Evolutionary conservation across 2,888 invertebrate species (phyloP).

Genomic region (Chrysotoxum bicinctum): DNA sequence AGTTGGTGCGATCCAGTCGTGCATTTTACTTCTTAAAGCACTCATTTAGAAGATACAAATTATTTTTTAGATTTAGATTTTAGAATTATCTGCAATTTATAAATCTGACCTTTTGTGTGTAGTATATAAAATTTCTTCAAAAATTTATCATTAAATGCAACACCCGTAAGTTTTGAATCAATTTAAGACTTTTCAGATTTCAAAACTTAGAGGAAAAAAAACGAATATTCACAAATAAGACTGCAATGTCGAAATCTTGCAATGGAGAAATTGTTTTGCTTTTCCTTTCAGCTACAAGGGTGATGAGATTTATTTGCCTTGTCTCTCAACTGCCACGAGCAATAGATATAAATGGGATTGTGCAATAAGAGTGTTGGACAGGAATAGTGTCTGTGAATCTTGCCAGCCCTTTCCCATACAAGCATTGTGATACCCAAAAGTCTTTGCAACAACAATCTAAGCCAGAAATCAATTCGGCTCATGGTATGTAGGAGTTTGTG

Average conservation of each 20-base stretch:
- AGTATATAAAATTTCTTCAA: not conserved
- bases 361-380: slow-evolving; percentile 3
- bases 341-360: not conserved
- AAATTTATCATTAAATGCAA: not conserved
- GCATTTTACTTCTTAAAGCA: no score
- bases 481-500: not conserved
- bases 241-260: not conserved
- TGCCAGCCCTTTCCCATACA: not conserved
- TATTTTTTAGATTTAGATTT: no score
- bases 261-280: not conserved
- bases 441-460: slow-evolving; percentile 39
- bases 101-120: not conserved
- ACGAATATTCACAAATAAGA: not conserved
- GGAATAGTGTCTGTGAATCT: slow-evolving; percentile 16
- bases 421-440: not conserved
- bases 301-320: slow-evolving; percentile 21
- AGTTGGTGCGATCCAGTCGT: no score
- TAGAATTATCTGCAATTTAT: not conserved
- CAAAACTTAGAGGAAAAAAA: not conserved
- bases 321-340: slow-evolving; percentile 36
- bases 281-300: not conserved
- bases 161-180: not conserved
- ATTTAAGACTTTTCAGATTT: not conserved
- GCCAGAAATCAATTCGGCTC: slow-evolving; percentile 56
- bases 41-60: no score